Percentiles rank a stretch among this genome's conserved stretches.
Evolutionary conservation across 2,797 vertebrate species (phyloP).

Genomic region (Falco rusticolus): DNA sequence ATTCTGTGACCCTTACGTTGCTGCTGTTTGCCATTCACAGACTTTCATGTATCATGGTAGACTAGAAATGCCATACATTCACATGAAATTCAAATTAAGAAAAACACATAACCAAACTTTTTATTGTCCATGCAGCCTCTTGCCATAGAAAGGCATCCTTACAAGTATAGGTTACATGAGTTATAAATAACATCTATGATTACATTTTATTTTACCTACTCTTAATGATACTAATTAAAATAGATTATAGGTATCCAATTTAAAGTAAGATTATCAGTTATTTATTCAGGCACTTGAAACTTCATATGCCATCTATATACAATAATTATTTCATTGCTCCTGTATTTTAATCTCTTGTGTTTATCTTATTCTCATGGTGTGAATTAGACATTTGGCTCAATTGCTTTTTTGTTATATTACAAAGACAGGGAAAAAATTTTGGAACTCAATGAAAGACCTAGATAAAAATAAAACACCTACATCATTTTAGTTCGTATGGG

Average conservation of each 20-base stretch:
- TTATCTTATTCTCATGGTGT: neutral
- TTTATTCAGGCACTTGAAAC: neutral
- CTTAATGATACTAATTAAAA: neutral
- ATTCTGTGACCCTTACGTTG: neutral
- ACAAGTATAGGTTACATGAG: neutral
- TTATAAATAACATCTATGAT: neutral
- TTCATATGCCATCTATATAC: neutral
- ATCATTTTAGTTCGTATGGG: neutral
- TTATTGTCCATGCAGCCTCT: neutral
- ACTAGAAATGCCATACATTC: neutral
- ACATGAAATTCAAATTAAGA: neutral
- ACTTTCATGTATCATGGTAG: neutral
- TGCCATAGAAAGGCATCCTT: neutral
- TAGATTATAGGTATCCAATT: neutral
- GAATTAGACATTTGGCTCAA: neutral
- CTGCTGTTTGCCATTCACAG: neutral
- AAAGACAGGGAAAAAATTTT: neutral
- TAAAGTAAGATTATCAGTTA: neutral
- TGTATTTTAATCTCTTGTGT: neutral
- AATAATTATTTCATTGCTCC: neutral
- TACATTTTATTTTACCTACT: neutral
- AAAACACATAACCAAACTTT: neutral
- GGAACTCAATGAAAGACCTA: neutral
- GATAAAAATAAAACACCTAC: neutral
- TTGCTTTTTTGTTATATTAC: neutral